Base-by-base conservation (phyloP, 2,113 vertebrate genomes). In the Passer montanus region DNA sequence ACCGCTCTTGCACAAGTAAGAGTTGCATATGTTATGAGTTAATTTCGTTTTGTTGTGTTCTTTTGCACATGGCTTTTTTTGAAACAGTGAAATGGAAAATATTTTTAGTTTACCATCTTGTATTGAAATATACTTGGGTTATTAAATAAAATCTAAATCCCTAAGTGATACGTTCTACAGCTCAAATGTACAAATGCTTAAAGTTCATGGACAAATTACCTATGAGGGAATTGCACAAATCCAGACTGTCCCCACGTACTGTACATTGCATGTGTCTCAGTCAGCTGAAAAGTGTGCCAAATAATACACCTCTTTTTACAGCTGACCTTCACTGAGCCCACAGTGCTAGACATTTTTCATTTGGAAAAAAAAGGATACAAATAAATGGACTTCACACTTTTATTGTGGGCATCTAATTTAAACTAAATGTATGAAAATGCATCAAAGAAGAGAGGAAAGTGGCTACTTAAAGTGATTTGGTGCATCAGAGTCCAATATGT, bases 21-120 rank as follows among this genome's bases (percentile, higher is more conserved):
- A 97, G 85, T 96, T 94, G 92, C 93, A 96, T 96, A 95, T 96
- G 93, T 95, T 97, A 92, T 0, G 90, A 96, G 92, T 97, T 96
- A 97, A 94, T 97, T 94, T 85, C 63, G 4, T 96, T 96, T 96
- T 94, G 90, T 97, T 95, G 94, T 93, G 88, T 84, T 91, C 90
- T 95, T 56, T 92, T 95, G 92, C 95, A 96, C 93, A 93, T 95
- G 91, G 80, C 12, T 6, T 87, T 94, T 60, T 90, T 93, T 97
- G 93, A 97, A 97, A 96, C 94, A 90, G 85, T 95, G 95, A 95
- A 86, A 95, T 13, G 86, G 91, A 97, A 97, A 94, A 96, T 84
- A 96, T 93, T 94, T 96, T 95, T 89, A 87, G 74, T 90, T 95
- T 96, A 72, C 73, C 93, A 93, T 95, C 93, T 95, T 93, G 92